These are phyloP conservation scores for Seriola quinqueradiata DNA, from an alignment of 2,113 vertebrate species.

Conservation along the genomic window DNA sequence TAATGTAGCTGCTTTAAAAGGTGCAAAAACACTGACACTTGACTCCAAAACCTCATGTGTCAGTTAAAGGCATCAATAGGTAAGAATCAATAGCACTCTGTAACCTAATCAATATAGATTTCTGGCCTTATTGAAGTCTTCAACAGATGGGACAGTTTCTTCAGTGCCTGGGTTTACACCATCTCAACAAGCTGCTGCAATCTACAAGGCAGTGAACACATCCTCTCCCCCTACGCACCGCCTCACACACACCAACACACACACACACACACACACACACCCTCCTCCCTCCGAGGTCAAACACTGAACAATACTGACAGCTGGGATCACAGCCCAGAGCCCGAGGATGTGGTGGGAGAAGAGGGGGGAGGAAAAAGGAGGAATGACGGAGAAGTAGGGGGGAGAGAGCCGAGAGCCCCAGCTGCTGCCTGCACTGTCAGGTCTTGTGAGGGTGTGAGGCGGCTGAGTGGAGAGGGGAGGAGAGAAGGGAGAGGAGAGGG, in stretches of 20 bases:
- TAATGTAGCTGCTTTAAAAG: slow-evolving; percentile 19
- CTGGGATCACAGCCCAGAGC: slow-evolving; percentile 88
- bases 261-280: slow-evolving; percentile 55
- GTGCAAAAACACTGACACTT: slow-evolving; percentile 5
- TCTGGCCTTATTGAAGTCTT: slow-evolving; percentile 44
- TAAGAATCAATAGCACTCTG: slow-evolving; percentile 59
- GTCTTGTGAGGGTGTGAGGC: slow-evolving; percentile 74
- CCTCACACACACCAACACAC: slow-evolving; percentile 20
- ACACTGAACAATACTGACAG: slow-evolving; percentile 95
- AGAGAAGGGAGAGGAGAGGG: slow-evolving; percentile 39
- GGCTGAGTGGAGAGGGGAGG: slow-evolving; percentile 59
- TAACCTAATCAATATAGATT: slow-evolving; percentile 59
- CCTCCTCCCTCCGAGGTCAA: slow-evolving; percentile 84
- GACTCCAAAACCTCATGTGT: slow-evolving; percentile 22
- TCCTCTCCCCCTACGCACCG: slow-evolving; percentile 39
- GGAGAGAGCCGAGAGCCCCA: slow-evolving; percentile 64
- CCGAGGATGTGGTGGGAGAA: slow-evolving; percentile 82
- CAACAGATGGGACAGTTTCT: slow-evolving; percentile 74
- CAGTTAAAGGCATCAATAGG: slow-evolving; percentile 26
- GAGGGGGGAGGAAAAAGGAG: slow-evolving; percentile 72
- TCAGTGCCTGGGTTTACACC: slow-evolving; percentile 70
- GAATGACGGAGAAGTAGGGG: slow-evolving; percentile 70
- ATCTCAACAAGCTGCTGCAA: slow-evolving; percentile 72
- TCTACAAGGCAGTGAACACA: slow-evolving; percentile 72
- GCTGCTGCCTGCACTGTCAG: slow-evolving; percentile 81